A percentile compares a stretch with the other conserved stretches of the same genome.
Evolutionary conservation across 2,113 vertebrate species (phyloP).

Genomic region (Corvus hawaiiensis): DNA sequence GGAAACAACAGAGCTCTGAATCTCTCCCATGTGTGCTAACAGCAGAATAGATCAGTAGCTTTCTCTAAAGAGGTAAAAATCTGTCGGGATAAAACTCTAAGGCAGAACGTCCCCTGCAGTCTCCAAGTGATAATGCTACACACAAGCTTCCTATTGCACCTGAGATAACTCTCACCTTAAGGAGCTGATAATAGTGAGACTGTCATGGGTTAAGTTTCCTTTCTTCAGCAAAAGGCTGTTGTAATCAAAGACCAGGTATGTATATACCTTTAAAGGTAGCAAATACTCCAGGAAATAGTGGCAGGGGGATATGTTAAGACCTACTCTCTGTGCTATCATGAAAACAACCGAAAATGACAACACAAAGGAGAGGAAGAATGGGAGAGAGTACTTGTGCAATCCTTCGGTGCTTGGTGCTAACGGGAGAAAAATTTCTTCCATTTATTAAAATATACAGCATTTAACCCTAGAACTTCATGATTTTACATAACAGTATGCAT

Average conservation of each 20-base stretch:
- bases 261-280: neutral
- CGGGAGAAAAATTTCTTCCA: neutral
- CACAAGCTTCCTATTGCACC: neutral
- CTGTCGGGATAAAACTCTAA: neutral
- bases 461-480: neutral
- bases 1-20: neutral
- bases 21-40: neutral
- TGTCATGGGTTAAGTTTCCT: neutral
- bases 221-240: neutral
- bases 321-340: neutral
- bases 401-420: neutral
- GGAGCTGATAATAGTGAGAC: neutral
- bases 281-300: neutral
- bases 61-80: neutral
- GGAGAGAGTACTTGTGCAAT: neutral
- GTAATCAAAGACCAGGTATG: neutral
- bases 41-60: neutral
- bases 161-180: neutral
- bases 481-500: neutral
- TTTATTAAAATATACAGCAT: neutral
- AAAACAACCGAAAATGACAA: neutral
- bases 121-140: neutral
- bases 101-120: neutral
- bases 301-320: neutral
- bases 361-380: neutral